Evolutionary conservation across 1,140 invertebrate species (phyloP), one percentile per base, ranked within the genome.

Genomic region (Drosophila rufa): DNA sequence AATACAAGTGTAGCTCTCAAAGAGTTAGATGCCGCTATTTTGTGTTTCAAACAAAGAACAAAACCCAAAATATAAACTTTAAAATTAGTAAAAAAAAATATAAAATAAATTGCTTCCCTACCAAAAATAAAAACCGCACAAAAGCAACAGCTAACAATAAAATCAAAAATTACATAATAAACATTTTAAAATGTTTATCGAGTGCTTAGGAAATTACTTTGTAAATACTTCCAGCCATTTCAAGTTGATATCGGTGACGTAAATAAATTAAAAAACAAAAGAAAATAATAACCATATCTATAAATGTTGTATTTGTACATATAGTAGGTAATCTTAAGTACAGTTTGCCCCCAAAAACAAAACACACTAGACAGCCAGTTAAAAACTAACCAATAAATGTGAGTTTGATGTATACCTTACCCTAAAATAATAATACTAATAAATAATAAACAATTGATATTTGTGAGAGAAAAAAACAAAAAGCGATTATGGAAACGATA

Each of bases 321-420:
- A 50, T 40, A 40, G 45, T n/a, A 46, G 43, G 19, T 60, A 79
- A 70, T 47, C 68, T 55, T 59, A 85, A 79, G 84, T 83, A 83
- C 84, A 87, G 83, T 83, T 83, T 83, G 80, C 65, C 65, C 68
- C 76, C 74, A 82, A 82, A 82, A 64, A 50, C n/a, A 57, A 79
- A 58, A 33, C 38, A 55, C 42, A 40, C 48, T 25, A 40, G 30
- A 69, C 50, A 71, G 36, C 59, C 53, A 66, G 53, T 47, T 50
- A 51, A 70, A 62, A 82, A 71, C 67, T 79, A 76, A 90, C 45
- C 69, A 75, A 75, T 89, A 75, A 80, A 89, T 79, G 80, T 89
- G 73, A 89, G 60, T 87, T 56, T 74, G 43, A 87, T 87, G 83
- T 87, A 87, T 76, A 87, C 83, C 66, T 57, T 55, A 68, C 40